A percentile compares a stretch with the other conserved stretches of the same genome.
These are phyloP conservation scores for Monoplex corrugatus DNA, from an alignment of 2,888 invertebrate genomes.

Conservation along the genomic window DNA sequence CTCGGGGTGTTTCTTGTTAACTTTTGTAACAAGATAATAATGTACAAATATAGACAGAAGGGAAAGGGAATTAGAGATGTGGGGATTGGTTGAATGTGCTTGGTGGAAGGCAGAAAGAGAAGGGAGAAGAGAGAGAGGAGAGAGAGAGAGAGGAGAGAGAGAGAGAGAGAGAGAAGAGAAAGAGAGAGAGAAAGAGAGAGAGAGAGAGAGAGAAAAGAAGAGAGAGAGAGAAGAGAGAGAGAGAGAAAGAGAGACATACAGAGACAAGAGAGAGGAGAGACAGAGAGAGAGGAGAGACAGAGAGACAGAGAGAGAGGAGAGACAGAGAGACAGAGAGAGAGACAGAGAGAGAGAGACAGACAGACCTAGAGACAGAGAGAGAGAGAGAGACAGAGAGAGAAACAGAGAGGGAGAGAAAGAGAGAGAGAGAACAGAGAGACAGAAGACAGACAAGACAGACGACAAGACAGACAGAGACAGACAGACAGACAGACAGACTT, in stretches of 20 bases:
- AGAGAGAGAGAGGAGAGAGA: not conserved
- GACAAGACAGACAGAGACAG: constrained; percentile 45
- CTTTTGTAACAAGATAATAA: no score
- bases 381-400: constrained; percentile 21
- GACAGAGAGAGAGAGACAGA: constrained; percentile 35
- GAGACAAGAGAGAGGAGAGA: no score
- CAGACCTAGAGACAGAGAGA: constrained; percentile 37
- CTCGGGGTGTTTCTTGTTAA: no score
- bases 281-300: not conserved
- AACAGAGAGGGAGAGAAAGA: constrained; percentile 19
- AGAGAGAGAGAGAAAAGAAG: not conserved
- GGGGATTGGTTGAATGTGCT: no score
- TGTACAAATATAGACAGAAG: no score
- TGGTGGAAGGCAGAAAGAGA: no score
- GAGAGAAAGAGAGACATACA: constrained; percentile 9
- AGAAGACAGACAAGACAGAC: not conserved
- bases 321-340: constrained; percentile 10
- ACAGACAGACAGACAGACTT: constrained; percentile 8
- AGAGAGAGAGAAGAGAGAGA: constrained; percentile 27
- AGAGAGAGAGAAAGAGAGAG: no score
- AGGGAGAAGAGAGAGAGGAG: no score
- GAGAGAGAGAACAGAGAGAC: not conserved
- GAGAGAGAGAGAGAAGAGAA: no score
- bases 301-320: constrained; percentile 11
- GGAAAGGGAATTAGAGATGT: no score